These are phyloP conservation scores for Paelopatides confundens DNA, from an alignment of 53 echinoderm and acorn worm genomes.

Conservation along the genomic window DNA sequence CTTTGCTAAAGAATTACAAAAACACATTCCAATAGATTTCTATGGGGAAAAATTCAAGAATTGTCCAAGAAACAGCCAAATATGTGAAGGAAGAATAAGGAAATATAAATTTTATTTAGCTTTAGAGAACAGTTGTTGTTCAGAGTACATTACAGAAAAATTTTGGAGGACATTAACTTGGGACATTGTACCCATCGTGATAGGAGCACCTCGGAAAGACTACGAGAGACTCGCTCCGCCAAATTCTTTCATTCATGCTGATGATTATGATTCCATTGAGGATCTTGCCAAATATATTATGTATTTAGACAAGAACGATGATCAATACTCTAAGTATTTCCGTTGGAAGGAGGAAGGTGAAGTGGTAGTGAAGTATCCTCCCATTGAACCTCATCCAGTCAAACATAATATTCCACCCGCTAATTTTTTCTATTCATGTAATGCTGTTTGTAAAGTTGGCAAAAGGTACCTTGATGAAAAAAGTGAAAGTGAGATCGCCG, in stretches of 20 bases:
- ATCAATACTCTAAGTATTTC: not conserved
- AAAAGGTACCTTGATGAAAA: not conserved
- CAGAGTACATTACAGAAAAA: conserved; percentile 6
- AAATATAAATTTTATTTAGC: conserved; percentile 18
- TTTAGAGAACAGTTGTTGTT: conserved; percentile 14
- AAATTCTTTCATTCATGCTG: conserved; percentile 8
- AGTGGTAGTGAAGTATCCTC: not conserved
- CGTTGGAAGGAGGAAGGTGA: not conserved
- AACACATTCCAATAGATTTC: not conserved
- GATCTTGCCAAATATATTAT: not conserved
- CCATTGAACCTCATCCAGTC: not conserved
- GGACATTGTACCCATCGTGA: conserved; percentile 15
- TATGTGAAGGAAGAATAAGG: not conserved
- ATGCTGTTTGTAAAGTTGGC: not conserved
- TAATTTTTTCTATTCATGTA: not conserved
- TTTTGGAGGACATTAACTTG: conserved; percentile 7
- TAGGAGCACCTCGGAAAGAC: conserved; percentile 1
- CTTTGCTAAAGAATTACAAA: not conserved
- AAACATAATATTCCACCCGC: not conserved
- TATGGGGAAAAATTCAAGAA: not conserved
- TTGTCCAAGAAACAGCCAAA: not conserved
- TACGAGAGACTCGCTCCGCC: conserved; percentile 9
- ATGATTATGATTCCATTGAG: not conserved
- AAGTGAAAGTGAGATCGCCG: not conserved
- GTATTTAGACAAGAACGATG: not conserved